Evolutionary conservation across 2,797 vertebrate species (phyloP), one percentile per base, ranked within the genome.

Genomic region (Sebastes oblongus): DNA sequence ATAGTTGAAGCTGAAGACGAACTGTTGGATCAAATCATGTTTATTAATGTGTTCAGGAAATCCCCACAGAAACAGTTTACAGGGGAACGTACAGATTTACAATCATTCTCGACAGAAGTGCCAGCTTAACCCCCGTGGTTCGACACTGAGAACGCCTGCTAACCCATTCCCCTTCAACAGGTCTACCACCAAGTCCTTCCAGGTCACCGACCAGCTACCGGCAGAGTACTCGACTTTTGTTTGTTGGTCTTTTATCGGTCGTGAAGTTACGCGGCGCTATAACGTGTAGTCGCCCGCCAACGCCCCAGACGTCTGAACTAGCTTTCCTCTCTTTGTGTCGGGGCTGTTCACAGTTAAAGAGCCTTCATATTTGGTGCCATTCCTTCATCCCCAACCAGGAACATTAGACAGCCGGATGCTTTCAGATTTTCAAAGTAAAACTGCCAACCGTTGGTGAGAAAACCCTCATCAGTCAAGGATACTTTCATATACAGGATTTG

Each of bases 21-120:
- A 55, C 50, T 9, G 80, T 94, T 92, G 92, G 94, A 94, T 94
- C 91, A 92, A 95, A 93, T 94, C 92, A 94, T 89, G 92, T 94
- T 94, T 94, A 93, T 94, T 94, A 91, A 94, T 93, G 93, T 93
- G 93, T 94, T 94, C 88, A 95, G 91, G 91, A 94, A 93, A 93
- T 89, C 93, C 94, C 93, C 92, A 91, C 91, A 89, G 89, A 93
- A 93, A 94, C 91, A 88, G 91, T 93, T 93, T 92, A 89, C 88
- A 90, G 92, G 91, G 89, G 92, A 92, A 92, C 88, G 84, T 90
- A 92, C 92, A 94, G 92, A 94, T 93, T 93, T 94, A 94, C 93
- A 94, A 95, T 94, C 94, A 92, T 88, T 87, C 92, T 93, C 84
- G 85, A 94, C 89, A 92, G 80, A 94, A 92, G 92, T 93, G 92